Evolutionary conservation across 1,140 invertebrate species (phyloP).

Genomic region (Melanaphis sacchari): DNA sequence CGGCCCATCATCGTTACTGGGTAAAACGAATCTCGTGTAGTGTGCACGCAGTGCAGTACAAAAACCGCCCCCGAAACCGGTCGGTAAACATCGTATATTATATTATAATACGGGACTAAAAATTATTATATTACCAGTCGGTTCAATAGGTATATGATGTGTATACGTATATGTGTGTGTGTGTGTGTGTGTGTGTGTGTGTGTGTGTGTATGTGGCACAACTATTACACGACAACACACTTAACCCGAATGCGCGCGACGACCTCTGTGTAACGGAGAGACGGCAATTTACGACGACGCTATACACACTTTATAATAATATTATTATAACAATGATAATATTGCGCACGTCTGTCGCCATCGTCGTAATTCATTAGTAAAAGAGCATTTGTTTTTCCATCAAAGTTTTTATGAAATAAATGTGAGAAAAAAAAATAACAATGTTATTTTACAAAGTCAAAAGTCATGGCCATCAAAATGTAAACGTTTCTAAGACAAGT

Average conservation of each 20-base stretch:
- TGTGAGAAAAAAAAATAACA: too few relatives aligned
- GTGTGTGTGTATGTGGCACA: background rate
- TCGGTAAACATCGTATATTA: background rate
- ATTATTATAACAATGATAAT: background rate
- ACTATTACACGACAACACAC: constrained; percentile 9
- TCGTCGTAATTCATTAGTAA: background rate
- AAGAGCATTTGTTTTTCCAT: background rate
- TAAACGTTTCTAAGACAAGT: too few relatives aligned
- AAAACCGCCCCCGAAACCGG: constrained; percentile 15
- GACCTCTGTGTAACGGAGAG: background rate
- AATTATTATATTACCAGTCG: background rate
- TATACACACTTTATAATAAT: background rate
- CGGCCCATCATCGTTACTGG: background rate
- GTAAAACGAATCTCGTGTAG: constrained; percentile 8
- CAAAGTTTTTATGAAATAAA: too few relatives aligned
- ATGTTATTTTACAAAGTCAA: too few relatives aligned
- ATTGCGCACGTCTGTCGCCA: background rate
- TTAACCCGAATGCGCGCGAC: background rate
- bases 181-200: background rate
- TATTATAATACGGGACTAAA: background rate
- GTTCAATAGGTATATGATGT: background rate
- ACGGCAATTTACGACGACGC: background rate
- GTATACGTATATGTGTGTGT: background rate
- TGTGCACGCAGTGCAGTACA: background rate
- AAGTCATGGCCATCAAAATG: too few relatives aligned